Base-by-base conservation (phyloP, 2,888 invertebrate species). In the Nemurella pictetii region DNA sequence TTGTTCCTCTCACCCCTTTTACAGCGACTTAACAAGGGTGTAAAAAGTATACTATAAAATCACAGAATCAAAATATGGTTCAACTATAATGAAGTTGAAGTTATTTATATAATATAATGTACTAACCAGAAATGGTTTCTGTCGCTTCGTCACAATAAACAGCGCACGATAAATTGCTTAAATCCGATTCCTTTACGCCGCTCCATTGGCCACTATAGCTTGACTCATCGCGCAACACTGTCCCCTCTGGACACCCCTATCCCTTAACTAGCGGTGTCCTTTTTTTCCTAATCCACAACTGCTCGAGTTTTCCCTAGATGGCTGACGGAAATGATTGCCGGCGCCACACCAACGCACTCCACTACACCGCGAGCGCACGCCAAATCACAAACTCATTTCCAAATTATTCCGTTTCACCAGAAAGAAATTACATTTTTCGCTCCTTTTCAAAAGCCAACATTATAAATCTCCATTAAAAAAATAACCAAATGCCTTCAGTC, bases 341-440 rank as follows among this genome's bases (percentile, higher is more conserved):
- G 3, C 55, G 15, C 75, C 35, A 77, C 27, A 35, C 35, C 78
- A 28, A 5, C 78, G 20, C 78, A 78, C 55, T 3, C 20, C 55
- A 12, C 55, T 12, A 35, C 35, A 55, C 20, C 3, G 55, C 55
- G 55, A 29, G 7, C n/a, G n/a, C 78, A 78, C 78, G 4, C 55
- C 55, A 12, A 80, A 30, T 30, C 32, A 80, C 36, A 78, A 84
- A 82, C 85, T 85, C 86, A 86, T 86, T 86, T 86, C 84, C 81
- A 78, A 85, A 85, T 75, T 25, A 80, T 86, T 86, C 86, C 86
- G 84, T 86, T 84, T 86, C 86, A 84, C 80, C 86, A 86, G 86
- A 86, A 84, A 86, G 86, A 86, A 86, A 86, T 86, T 86, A 86
- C 86, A 86, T 86, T 86, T 86, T 86, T 86, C 85, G 84, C 85